These are phyloP conservation scores for Carassius carassius DNA, from an alignment of 2,113 vertebrate genomes.

Conservation along the genomic window DNA sequence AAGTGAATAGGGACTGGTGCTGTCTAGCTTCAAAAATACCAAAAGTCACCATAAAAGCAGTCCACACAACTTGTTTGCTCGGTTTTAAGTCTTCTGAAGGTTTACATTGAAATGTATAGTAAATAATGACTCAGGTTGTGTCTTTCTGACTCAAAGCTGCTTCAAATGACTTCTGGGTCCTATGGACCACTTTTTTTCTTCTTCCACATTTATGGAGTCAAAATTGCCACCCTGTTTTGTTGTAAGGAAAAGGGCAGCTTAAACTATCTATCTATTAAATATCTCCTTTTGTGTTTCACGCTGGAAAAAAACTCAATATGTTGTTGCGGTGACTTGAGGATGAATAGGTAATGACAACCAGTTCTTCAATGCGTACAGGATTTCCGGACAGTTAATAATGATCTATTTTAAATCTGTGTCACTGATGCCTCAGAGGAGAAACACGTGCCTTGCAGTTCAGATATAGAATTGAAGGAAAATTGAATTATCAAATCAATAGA, in stretches of 20 bases:
- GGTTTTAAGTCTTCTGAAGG: no score
- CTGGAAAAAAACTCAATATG: background rate
- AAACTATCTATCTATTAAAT: background rate
- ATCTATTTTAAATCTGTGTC: conserved; percentile 44
- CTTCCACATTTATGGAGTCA: background rate
- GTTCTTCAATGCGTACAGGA: conserved; percentile 9
- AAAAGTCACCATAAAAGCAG: background rate
- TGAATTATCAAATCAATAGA: background rate
- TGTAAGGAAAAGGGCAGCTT: background rate
- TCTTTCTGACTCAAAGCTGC: background rate
- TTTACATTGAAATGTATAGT: background rate
- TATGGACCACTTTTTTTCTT: background rate
- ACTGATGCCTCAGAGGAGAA: conserved; percentile 3
- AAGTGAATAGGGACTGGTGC: background rate
- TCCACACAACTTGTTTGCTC: background rate
- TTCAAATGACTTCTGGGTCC: background rate
- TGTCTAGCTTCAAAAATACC: background rate
- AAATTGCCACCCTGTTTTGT: background rate
- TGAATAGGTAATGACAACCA: background rate
- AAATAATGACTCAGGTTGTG: background rate
- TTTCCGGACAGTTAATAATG: background rate
- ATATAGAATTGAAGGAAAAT: background rate
- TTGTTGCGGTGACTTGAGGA: background rate
- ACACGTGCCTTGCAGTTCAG: background rate
- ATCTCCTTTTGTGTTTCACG: background rate